Evolutionary conservation across 2,888 invertebrate species (phyloP).

Genomic region (Gandaritis pyraliata): DNA sequence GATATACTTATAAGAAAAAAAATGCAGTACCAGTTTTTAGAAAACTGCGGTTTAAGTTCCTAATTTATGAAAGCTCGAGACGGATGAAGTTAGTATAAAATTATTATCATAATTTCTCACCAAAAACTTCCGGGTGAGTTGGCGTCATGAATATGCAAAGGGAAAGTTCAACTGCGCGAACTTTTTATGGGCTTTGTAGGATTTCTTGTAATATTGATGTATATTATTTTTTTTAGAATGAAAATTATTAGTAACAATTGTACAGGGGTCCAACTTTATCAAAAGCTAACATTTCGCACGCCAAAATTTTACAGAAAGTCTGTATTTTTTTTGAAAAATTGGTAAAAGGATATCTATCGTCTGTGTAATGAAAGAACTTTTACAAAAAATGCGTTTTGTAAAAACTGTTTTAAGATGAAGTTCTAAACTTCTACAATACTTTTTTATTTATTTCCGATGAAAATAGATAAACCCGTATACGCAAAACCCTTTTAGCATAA

Average conservation of each 20-base stretch:
- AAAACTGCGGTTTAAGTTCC: constrained; percentile 31
- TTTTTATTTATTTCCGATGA: too few relatives aligned
- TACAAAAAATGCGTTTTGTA: too few relatives aligned
- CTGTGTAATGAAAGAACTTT: too few relatives aligned
- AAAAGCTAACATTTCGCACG: constrained; percentile 18
- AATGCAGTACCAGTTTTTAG: neutral
- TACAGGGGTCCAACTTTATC: constrained; percentile 10
- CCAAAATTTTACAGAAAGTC: constrained; percentile 1
- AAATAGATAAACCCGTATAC: neutral
- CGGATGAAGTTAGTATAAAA: constrained; percentile 78
- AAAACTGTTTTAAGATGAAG: too few relatives aligned
- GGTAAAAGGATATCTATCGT: too few relatives aligned
- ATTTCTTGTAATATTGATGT: constrained; percentile 69
- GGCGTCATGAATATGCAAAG: constrained; percentile 79
- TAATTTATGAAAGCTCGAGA: constrained; percentile 73
- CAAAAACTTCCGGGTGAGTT: constrained; percentile 80
- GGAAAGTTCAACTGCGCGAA: constrained; percentile 72
- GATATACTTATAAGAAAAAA: too few relatives aligned
- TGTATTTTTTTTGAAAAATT: too few relatives aligned
- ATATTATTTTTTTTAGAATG: constrained; percentile 65
- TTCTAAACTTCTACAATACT: too few relatives aligned
- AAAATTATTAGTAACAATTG: constrained; percentile 25
- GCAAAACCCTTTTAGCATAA: constrained; percentile 6
- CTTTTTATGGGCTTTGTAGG: constrained; percentile 78
- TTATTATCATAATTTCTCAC: constrained; percentile 82